Evolutionary conservation across 2,888 invertebrate genomes (phyloP), one percentile per base, ranked within the genome.

Genomic region (Synanthedon tipuliformis): DNA sequence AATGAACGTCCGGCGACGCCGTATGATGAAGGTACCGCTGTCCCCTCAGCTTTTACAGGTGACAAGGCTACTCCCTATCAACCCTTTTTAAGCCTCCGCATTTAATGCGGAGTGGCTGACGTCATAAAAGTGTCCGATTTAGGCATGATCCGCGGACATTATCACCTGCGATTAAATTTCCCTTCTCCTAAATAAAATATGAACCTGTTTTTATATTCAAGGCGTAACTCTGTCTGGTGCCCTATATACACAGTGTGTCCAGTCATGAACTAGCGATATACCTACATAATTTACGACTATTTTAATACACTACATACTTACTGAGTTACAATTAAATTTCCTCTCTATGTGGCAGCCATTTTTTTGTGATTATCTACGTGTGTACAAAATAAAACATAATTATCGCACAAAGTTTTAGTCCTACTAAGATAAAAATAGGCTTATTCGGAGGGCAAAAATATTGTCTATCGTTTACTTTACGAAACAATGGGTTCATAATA

Each of bases 81-180:
- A 87, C 85, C 86, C 86, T 86, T 87, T 86, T 85, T 85, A 87
- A 87, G 83, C 86, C 81, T 75, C 64, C 80, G 77, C 80, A 76
- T 84, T 86, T 83, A 85, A 80, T 83, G 78, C 75, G 66, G 72
- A 83, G 80, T 81, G 82, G 77, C 82, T 79, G 78, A 77, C 81
- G 85, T 86, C 86, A 87, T 86, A 86, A 86, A 85, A 84, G 80
- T 84, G 45, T 84, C 85, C 79, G 80, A 83, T 83, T 78, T 75
- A 71, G 72, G 80, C 75, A 81, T 77, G 81, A 79, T 78, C 82
- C 77, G 74, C 68, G 73, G 69, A 81, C 75, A 79, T 75, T 78
- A 79, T 81, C 64, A 76, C 79, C 75, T 64, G 69, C 77, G 79
- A 84, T 85, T 84, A 83, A 81, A 82, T 78, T 79, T 53, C 69